phyloP scores from a whole-genome alignment of 2,888 invertebrate species.

The Pheosia gnoma region DNA sequence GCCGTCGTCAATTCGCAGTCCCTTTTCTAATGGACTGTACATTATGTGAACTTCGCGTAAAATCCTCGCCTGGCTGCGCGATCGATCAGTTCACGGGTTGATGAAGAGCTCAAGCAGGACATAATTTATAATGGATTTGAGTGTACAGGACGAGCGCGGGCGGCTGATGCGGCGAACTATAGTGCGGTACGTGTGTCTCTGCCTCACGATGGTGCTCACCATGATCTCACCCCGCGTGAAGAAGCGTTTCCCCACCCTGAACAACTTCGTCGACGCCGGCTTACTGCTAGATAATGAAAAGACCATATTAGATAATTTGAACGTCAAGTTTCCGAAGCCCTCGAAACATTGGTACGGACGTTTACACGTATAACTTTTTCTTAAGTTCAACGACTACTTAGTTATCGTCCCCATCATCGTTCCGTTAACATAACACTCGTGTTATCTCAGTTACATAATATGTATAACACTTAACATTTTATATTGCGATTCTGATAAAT shows the following conservation, averaged over 20 bases:
- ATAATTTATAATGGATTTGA: conserved; percentile 35
- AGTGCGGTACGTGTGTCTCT: conserved; percentile 92
- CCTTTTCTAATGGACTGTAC: too few relatives aligned
- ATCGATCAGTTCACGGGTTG: too few relatives aligned
- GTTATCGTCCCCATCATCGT: background rate
- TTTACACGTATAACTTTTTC: background rate
- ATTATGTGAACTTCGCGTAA: too few relatives aligned
- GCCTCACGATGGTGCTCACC: conserved; percentile 93
- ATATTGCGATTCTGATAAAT: conserved; percentile 15
- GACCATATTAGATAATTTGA: conserved; percentile 90
- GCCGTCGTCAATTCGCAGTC: too few relatives aligned
- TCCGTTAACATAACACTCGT: background rate
- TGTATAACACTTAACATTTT: background rate
- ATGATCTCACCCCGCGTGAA: conserved; percentile 95
- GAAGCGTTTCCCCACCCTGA: conserved; percentile 93
- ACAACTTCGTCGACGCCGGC: conserved; percentile 93
- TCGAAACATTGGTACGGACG: conserved; percentile 91
- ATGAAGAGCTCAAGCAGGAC: conserved; percentile 14
- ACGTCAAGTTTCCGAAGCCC: conserved; percentile 91
- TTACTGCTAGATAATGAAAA: conserved; percentile 92
- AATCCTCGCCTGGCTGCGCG: too few relatives aligned
- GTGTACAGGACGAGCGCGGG: conserved; percentile 89
- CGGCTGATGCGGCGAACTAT: conserved; percentile 92
- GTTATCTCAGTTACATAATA: too few relatives aligned
- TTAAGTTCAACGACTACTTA: too few relatives aligned